Evolutionary conservation across 1,140 invertebrate genomes (phyloP), one percentile per base, ranked within the genome.

Genomic region (Eurosta solidaginis): DNA sequence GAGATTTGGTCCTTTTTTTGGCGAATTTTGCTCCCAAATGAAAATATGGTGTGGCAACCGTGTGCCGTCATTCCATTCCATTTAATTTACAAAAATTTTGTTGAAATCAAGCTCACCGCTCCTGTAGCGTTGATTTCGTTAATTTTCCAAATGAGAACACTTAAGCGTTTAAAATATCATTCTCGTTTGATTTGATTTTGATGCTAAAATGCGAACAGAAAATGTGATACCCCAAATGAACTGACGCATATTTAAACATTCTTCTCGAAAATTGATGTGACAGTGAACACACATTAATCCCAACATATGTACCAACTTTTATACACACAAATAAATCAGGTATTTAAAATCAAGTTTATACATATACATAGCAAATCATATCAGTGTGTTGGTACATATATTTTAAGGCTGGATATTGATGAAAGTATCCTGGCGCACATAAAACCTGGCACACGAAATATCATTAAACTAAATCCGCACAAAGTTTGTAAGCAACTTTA

Each of bases 101-200:
- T n/a, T n/a, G n/a, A n/a, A n/a, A n/a, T n/a, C n/a, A n/a, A n/a
- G n/a, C n/a, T n/a, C n/a, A n/a, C n/a, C n/a, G n/a, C n/a, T n/a
- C n/a, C 7, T 9, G 44, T 17, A 74, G 10, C 45, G 44, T 14
- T 47, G 22, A 74, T 78, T 78, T 59, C 45, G 40, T 78, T 40
- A 74, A 78, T 78, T 78, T 78, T 78, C 77, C 77, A 74, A 78
- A 74, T 78, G 77, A 78, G 52, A 25, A 73, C 22, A 20, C 36
- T 59, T 27, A 20, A n/a, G n/a, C 20, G n/a, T 77, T 73, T 49
- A 29, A 25, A 45, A 44, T 59, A 22, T 7, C 27, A 73, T 36
- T 73, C 29, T 47, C 36, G 20, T 40, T 50, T 40, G 33, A n/a
- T n/a, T 68, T 68, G 33, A 68, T 68, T 68, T 68, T 29, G 14